Base-by-base conservation (phyloP, 2,888 invertebrate genomes). In the Ochlodes sylvanus region DNA sequence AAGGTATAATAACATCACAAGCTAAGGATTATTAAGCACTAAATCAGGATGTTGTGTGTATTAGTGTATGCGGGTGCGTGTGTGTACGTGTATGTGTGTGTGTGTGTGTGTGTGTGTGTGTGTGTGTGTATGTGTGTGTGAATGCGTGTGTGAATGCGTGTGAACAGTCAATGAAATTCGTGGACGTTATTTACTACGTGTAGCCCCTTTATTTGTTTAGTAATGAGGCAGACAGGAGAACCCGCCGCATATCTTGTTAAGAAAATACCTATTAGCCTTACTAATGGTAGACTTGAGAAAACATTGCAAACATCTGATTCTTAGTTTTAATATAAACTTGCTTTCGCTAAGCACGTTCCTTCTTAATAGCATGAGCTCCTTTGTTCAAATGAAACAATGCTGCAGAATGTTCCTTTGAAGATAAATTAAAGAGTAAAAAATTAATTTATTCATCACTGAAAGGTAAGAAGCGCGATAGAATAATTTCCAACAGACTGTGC, bases 151-250 rank as follows among this genome's bases (percentile, higher is more conserved):
- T 27, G 5, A 27, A 5, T n/a, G n/a, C 5, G 27, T 27, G 27
- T 27, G 27, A 27, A 27, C 27, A 4, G n/a, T n/a, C n/a, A n/a
- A n/a, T n/a, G n/a, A n/a, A n/a, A n/a, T n/a, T n/a, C n/a, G n/a
- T n/a, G n/a, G n/a, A n/a, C n/a, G n/a, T n/a, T n/a, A n/a, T n/a
- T n/a, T n/a, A n/a, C n/a, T n/a, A n/a, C n/a, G n/a, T n/a, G n/a
- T n/a, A n/a, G n/a, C n/a, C n/a, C n/a, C n/a, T n/a, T n/a, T n/a
- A 42, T 66, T 66, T 58, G 58, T 32, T 66, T 66, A 60, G 60
- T 66, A 66, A 60, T 58, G 66, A 66, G 54, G 14, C 9, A 60
- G 52, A 21, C 54, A 34, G 42, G 42, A 61, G 54, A 50, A 52
- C n/a, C 38, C 19, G 19, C 38, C 12, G 21, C 32, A 50, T 56